These are phyloP conservation scores for Acridotheres tristis DNA, from an alignment of 2,797 vertebrate genomes.

Conservation along the genomic window DNA sequence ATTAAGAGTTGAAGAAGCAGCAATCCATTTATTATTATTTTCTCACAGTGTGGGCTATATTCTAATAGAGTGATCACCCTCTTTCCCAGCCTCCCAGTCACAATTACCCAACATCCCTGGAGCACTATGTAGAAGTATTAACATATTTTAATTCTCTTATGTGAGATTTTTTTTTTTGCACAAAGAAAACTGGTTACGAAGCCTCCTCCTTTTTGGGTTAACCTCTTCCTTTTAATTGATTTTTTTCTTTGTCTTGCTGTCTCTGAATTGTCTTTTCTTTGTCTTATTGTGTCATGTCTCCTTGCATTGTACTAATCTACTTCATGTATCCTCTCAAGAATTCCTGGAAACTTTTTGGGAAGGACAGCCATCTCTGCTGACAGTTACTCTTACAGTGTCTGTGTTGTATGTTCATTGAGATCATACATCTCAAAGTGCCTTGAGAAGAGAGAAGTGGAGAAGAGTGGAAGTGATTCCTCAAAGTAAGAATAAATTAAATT, in stretches of 20 bases:
- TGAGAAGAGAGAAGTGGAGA: neutral
- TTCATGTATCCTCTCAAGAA: neutral
- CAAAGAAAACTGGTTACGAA: neutral
- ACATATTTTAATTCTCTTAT: neutral
- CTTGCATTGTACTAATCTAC: neutral
- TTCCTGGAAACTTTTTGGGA: neutral
- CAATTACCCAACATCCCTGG: constrained; percentile 6
- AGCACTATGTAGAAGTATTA: neutral
- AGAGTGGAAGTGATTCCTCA: neutral
- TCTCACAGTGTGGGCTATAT: constrained; percentile 39
- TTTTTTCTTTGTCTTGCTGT: neutral
- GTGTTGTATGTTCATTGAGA: neutral
- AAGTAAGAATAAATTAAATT: neutral
- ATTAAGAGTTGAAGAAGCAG: constrained; percentile 61
- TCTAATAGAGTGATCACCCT: constrained; percentile 47
- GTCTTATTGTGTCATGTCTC: neutral
- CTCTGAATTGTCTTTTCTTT: neutral
- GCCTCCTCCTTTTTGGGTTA: neutral
- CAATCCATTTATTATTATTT: constrained; percentile 63
- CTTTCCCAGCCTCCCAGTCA: constrained; percentile 26
- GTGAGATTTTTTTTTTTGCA: neutral
- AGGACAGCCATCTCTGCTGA: neutral
- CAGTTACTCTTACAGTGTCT: neutral
- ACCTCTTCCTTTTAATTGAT: neutral
- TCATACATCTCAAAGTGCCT: neutral